Conservation (phyloP, 2,888 invertebrate species). For the Geotrupes spiniger region DNA sequence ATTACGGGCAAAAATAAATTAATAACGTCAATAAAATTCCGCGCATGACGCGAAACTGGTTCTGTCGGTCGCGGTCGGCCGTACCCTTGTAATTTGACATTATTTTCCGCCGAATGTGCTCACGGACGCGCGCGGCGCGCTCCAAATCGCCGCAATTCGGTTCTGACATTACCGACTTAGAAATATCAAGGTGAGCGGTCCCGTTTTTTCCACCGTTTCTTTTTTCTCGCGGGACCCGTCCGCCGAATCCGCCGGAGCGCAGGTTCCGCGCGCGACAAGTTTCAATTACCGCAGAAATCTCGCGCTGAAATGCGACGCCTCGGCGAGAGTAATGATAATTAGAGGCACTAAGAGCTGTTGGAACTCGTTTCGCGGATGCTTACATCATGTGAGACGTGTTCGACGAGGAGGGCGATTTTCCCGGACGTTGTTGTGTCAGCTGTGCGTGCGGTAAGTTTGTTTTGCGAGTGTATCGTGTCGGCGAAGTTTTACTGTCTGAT, state of each 20-base stretch:
- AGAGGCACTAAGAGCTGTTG: too few species aligned
- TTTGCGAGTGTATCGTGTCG: neutral
- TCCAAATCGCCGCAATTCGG: constrained; percentile 3
- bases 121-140: too few species aligned
- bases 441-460: neutral
- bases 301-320: too few species aligned
- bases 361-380: too few species aligned
- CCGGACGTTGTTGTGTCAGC: neutral
- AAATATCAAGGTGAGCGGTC: constrained; percentile 14
- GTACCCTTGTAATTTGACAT: constrained; percentile 5
- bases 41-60: neutral
- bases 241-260: too few species aligned
- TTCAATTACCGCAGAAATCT: too few species aligned
- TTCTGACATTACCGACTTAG: constrained; percentile 5
- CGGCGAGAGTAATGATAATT: too few species aligned
- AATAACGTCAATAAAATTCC: constrained; percentile 15
- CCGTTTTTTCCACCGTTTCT: neutral
- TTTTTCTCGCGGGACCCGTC: too few species aligned
- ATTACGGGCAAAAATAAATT: constrained; percentile 18
- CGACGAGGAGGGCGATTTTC: constrained; percentile 1
- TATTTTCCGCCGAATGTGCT: constrained; percentile 2
- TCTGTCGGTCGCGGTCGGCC: neutral
- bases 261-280: too few species aligned
- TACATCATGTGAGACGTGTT: too few species aligned
- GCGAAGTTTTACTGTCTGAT: too few species aligned